Base-by-base conservation (phyloP, 2,888 invertebrate species). In the Chymomyza fuscimana region DNA sequence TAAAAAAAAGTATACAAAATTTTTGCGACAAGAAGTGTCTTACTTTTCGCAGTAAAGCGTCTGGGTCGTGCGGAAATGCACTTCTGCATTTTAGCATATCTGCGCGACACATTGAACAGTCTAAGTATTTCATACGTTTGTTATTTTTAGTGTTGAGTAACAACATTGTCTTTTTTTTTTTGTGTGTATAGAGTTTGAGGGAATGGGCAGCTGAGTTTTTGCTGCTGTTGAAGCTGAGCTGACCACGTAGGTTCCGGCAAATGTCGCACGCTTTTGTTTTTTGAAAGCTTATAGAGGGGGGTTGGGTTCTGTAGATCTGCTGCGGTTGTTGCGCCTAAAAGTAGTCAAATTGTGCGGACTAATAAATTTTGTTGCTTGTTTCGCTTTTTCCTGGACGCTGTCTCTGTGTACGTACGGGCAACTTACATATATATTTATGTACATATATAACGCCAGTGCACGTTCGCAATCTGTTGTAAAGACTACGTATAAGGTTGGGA, bases 321-420 rank as follows among this genome's bases (percentile, higher is more conserved):
- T 84, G 83, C 87, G 83, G 83, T 87, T 84, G 87, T 88, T 88
- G 83, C 87, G 83, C 89, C 83, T 84, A 84, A 84, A 85, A 84
- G 83, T 84, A 88, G 83, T 84, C 89, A 84, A 84, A 84, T 84
- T 84, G 83, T 84, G 83, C 83, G 83, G 83, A 84, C 83, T 84
- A 84, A 84, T 84, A 84, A 84, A 84, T 84, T 88, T 84, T 84
- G 89, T 85, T 88, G 83, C 72, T 83, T 87, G 89, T 81, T 81
- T 81, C 76, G 66, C 72, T 74, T 82, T 73, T 72, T 65, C 70
- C 77, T 60, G 65, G 68, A 68, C 46, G 52, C 64, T 56, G 32
- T 63, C 32, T 25, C 64, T 50, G 46, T 54, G 59, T 66, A 65
- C 58, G 22, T 32, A 32, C 32, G 9, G 51, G 3, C 54, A 16